Conservation (phyloP, 2,113 vertebrate species). For the Accipiter virgatus region DNA sequence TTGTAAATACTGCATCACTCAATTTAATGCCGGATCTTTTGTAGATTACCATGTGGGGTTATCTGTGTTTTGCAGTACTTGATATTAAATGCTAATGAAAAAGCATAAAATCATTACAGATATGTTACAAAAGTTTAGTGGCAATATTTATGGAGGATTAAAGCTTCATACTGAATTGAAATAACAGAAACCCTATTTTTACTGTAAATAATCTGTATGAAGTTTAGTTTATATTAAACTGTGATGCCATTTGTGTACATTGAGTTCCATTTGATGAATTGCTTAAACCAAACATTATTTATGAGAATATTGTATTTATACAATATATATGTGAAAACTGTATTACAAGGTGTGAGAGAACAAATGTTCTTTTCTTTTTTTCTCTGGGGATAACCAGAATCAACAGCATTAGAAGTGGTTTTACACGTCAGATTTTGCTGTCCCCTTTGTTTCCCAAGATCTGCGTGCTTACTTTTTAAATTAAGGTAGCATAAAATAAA, state of each 20-base stretch:
- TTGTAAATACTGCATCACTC: background rate
- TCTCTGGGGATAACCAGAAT: background rate
- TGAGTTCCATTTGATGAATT: background rate
- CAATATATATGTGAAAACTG: background rate
- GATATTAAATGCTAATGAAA: background rate
- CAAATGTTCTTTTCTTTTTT: background rate
- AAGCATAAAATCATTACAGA: background rate
- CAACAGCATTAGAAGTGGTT: background rate
- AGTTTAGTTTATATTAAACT: background rate
- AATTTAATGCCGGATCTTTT: background rate
- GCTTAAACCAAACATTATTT: background rate
- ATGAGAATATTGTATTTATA: background rate
- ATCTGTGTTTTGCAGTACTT: background rate
- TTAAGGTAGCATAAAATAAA: conserved; percentile 2
- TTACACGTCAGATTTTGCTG: background rate
- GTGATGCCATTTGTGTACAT: background rate
- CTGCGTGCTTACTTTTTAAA: background rate
- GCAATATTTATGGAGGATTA: background rate
- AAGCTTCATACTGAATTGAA: background rate
- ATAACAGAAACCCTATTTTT: background rate
- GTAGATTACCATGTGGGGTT: background rate
- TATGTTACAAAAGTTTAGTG: background rate
- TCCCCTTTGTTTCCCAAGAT: background rate
- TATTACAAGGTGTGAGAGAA: background rate
- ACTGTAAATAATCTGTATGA: background rate